Base-by-base conservation (phyloP, 2,888 invertebrate genomes). In the Nomada flava region DNA sequence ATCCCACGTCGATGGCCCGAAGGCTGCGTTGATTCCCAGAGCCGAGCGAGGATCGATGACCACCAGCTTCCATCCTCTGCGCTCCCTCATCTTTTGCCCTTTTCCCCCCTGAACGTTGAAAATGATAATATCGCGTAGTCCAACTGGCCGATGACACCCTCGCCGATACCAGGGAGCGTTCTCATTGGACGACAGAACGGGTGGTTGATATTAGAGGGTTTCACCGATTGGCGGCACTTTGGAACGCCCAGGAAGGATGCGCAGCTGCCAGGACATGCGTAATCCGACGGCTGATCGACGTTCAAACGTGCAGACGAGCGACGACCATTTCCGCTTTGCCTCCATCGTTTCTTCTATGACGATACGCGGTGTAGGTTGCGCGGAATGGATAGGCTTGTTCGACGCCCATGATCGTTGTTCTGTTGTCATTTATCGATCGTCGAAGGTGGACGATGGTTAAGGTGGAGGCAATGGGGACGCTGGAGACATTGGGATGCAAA, bases 241-340 rank as follows among this genome's bases (percentile, higher is more conserved):
- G 91, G 88, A 90, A 93, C 93, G 93, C 93, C 93, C 93, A 92
- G 93, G 93, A 93, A 93, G 93, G 93, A 93, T 93, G 93, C 92
- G 92, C 93, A 90, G 91, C 91, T 91, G 91, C 89, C 87, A 87
- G 91, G 91, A 93, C 92, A 92, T 93, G 92, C 92, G 93, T 93
- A 92, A 91, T 92, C 90, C 91, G 86, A 85, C 86, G 78, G 77
- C 67, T 88, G 83, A 88, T 88, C 88, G 88, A 88, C 88, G 84
- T 82, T 82, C 74, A 69, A 79, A 82, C 78, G 83, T 76, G 72
- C 67, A 71, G 42, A 75, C 76, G 74, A 47, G 11, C 79, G 78
- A 88, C 87, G 83, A 87, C 84, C 88, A 86, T 88, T 86, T 81
- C 79, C 79, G 77, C 71, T 55, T 79, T 70, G 60, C 83, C 77